phyloP scores from a whole-genome alignment of 1,140 invertebrate genomes.

The Hylaeus volcanicus region DNA sequence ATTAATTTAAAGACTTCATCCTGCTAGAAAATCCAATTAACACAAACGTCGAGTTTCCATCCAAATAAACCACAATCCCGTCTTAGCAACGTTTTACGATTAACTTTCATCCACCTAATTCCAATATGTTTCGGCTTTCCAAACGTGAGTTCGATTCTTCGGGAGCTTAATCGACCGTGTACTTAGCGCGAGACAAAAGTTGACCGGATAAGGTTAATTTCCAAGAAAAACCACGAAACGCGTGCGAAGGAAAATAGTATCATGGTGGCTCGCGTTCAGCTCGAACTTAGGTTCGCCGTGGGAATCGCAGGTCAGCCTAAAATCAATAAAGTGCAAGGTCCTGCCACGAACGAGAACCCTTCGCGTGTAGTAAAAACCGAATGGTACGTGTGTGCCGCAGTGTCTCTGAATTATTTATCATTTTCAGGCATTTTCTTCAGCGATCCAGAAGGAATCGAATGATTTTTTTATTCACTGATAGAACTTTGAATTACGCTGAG shows the following conservation, averaged over 20 bases:
- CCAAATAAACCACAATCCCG: too few species aligned
- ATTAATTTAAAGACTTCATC: too few species aligned
- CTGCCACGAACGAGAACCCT: conserved; percentile 54
- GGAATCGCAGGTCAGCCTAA: conserved; percentile 64
- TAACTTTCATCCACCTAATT: not conserved
- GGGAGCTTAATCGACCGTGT: not conserved
- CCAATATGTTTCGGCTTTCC: not conserved
- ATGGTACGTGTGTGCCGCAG: not conserved
- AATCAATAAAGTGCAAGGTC: conserved; percentile 68
- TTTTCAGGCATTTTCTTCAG: not conserved
- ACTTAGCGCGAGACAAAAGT: not conserved
- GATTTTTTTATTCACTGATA: not conserved
- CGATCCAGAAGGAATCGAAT: not conserved
- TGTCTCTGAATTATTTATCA: conserved; percentile 23
- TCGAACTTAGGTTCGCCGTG: conserved; percentile 44
- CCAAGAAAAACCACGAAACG: conserved; percentile 11
- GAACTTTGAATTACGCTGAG: too few species aligned
- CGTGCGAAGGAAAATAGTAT: not conserved
- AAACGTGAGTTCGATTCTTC: not conserved
- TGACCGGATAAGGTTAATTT: not conserved
- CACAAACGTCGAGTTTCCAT: too few species aligned
- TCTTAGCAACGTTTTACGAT: too few species aligned
- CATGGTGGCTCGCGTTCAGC: conserved; percentile 21
- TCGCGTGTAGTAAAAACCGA: conserved; percentile 20
- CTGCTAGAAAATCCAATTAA: too few species aligned